phyloP scores from a whole-genome alignment of 1,140 invertebrate species.

The Nebria ingens region DNA sequence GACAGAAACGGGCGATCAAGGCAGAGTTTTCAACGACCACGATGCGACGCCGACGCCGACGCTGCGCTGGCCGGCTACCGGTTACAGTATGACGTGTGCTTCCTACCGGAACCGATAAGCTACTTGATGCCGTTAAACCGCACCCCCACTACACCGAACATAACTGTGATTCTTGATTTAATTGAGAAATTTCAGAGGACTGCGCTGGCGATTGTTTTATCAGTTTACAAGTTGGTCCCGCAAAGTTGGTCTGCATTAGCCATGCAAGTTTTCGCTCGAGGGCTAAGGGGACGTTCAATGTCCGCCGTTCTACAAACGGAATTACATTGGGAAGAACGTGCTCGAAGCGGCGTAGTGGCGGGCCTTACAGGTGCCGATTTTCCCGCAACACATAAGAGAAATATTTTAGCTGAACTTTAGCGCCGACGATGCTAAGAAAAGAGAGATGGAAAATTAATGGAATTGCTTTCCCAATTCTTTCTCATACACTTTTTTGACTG shows the following conservation, averaged over 20 bases:
- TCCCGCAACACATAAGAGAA: slow-evolving; percentile 6
- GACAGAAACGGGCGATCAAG: background rate
- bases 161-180: background rate
- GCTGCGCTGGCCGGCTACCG: background rate
- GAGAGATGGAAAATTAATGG: slow-evolving; percentile 8
- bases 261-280: background rate
- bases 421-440: background rate
- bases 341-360: too few species aligned
- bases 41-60: background rate
- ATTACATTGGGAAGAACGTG: too few species aligned
- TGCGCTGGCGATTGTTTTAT: background rate
- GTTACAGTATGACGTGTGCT: background rate
- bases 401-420: slow-evolving; percentile 1
- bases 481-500: background rate
- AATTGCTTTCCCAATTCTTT: slow-evolving; percentile 9
- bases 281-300: background rate
- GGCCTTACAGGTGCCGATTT: background rate
- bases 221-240: background rate
- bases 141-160: background rate
- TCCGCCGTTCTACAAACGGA: background rate
- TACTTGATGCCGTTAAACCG: background rate
- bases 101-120: background rate
- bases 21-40: background rate
- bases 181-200: background rate
- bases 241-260: background rate